These are phyloP conservation scores for Clarias pachynema DNA, from an alignment of 2,797 vertebrate species.

Conservation along the genomic window DNA sequence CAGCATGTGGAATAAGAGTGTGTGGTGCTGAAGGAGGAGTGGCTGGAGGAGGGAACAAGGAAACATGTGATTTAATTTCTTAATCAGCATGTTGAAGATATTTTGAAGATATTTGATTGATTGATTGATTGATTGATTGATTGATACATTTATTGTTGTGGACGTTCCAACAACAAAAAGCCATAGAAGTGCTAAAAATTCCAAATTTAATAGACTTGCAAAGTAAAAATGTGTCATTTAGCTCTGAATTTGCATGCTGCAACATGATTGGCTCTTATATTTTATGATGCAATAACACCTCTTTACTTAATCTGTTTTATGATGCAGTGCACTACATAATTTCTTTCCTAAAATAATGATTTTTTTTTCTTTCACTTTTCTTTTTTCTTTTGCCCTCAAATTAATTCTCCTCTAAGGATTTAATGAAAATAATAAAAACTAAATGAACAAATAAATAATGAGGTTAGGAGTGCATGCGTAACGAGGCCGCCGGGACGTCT, in stretches of 20 bases:
- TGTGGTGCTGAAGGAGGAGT: background rate
- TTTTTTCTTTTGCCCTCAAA: background rate
- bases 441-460: background rate
- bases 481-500: background rate
- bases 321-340: background rate
- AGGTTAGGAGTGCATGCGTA: background rate
- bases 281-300: background rate
- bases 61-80: background rate
- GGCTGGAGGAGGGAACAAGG: background rate
- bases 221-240: too few relatives aligned
- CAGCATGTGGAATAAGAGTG: background rate
- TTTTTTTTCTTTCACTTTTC: background rate
- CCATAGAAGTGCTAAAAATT: background rate
- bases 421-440: background rate
- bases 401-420: background rate
- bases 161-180: background rate
- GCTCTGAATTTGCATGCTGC: slow-evolving; percentile 8
- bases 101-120: background rate
- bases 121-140: background rate
- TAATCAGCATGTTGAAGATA: background rate
- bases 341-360: background rate
- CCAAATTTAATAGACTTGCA: background rate
- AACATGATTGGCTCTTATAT: background rate
- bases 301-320: background rate
- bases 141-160: background rate